phyloP scores from a whole-genome alignment of 30 jellyfish, hydroid and myxozoan species.

The Sanderia malayensis region DNA sequence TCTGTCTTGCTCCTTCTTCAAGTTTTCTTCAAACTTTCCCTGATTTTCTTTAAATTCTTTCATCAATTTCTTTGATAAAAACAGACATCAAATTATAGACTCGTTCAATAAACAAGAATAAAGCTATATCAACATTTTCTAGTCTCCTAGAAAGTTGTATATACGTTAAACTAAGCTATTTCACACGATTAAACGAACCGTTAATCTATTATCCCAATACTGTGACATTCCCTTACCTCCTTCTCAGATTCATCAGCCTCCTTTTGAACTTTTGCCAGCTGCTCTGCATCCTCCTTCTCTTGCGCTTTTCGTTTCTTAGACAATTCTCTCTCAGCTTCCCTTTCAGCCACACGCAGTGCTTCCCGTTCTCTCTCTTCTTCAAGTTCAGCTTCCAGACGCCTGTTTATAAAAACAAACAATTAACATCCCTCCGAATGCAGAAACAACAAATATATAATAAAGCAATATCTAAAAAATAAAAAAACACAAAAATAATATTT shows the following conservation, averaged over 20 bases:
- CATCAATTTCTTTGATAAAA: constrained; percentile 67
- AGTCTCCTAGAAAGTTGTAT: too few relatives aligned
- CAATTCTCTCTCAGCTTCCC: constrained; percentile 83
- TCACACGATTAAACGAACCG: too few relatives aligned
- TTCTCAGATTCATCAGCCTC: constrained; percentile 74
- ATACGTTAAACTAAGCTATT: too few relatives aligned
- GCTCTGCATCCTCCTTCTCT: constrained; percentile 73
- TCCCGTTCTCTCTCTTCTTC: constrained; percentile 85
- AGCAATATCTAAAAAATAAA: too few relatives aligned
- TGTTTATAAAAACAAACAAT: too few relatives aligned
- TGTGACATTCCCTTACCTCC: constrained; percentile 46
- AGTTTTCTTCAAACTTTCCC: constrained; percentile 70
- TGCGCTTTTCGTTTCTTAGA: constrained; percentile 53
- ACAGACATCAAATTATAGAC: too few relatives aligned
- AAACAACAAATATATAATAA: too few relatives aligned
- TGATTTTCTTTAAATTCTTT: constrained; percentile 85
- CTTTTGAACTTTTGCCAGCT: constrained; percentile 45
- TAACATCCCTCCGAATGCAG: too few relatives aligned
- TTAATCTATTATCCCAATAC: too few relatives aligned
- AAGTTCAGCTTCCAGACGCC: constrained; percentile 83
- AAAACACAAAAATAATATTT: too few relatives aligned
- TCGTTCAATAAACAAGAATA: too few relatives aligned
- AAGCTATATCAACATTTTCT: too few relatives aligned
- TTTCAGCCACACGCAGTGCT: constrained; percentile 79
- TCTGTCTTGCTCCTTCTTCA: constrained; percentile 87